Percentiles rank a stretch among this genome's conserved stretches.
These are phyloP conservation scores for Rhabdomys pumilio DNA, from an alignment of 2,797 vertebrate species.

Conservation along the genomic window DNA sequence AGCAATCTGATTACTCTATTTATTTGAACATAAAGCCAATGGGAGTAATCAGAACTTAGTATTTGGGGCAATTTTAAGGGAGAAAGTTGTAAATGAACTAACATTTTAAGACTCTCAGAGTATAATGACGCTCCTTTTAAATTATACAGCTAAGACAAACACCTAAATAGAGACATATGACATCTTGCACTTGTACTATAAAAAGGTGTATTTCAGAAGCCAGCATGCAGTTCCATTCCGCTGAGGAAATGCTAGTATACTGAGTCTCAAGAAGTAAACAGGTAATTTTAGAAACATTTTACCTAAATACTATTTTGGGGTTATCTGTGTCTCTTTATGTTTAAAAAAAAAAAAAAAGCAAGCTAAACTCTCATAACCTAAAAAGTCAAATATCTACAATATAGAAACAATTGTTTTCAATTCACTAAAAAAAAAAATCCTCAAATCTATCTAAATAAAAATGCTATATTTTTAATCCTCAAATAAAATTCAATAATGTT, in stretches of 20 bases:
- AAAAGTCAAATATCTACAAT: constrained; percentile 28
- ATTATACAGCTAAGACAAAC: constrained; percentile 20
- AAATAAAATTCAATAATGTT: constrained; percentile 63
- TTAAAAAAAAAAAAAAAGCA: neutral
- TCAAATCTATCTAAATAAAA: constrained; percentile 28
- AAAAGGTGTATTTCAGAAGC: constrained; percentile 51
- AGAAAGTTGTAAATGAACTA: constrained; percentile 37
- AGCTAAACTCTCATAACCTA: neutral
- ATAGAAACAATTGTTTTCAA: constrained; percentile 53
- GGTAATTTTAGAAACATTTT: constrained; percentile 41
- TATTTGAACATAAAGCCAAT: constrained; percentile 51
- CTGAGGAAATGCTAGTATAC: neutral
- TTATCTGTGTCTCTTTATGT: constrained; percentile 24
- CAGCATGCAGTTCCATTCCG: neutral
- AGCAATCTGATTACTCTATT: constrained; percentile 68
- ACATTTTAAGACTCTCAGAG: constrained; percentile 58
- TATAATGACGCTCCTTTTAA: neutral
- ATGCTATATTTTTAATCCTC: constrained; percentile 32
- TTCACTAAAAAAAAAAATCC: neutral
- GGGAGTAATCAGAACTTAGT: constrained; percentile 62
- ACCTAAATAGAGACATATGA: neutral
- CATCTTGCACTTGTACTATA: constrained; percentile 6
- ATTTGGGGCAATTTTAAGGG: constrained; percentile 17
- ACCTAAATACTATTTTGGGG: constrained; percentile 39
- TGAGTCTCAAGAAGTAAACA: constrained; percentile 34